Evolutionary conservation across 2,797 vertebrate species (phyloP).

Genomic region (Hypotaenidia philippensis): DNA sequence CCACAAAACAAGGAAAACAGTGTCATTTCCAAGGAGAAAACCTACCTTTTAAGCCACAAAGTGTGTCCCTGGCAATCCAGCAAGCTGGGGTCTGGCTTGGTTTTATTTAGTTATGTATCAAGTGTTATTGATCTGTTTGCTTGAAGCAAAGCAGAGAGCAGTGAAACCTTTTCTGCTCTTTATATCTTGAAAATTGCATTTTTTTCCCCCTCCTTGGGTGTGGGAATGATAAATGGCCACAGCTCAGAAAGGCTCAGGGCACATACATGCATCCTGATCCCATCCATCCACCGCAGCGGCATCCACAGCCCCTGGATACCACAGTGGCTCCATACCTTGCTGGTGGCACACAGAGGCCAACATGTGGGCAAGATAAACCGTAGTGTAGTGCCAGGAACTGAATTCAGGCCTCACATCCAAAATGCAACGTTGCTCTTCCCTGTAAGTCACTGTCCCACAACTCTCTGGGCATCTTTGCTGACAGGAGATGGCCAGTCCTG

Average conservation of each 20-base stretch:
- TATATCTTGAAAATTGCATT: background rate
- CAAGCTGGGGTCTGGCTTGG: background rate
- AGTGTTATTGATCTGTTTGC: background rate
- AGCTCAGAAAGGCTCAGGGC: background rate
- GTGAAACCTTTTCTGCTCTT: background rate
- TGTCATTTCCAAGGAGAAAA: constrained; percentile 3
- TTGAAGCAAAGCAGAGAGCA: background rate
- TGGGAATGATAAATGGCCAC: background rate
- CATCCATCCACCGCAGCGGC: rapidly evolving
- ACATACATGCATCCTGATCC: background rate
- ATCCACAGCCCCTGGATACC: background rate
- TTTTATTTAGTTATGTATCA: constrained; percentile 10
- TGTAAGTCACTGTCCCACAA: background rate
- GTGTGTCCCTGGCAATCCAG: background rate
- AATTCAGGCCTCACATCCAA: background rate
- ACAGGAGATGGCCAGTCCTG: background rate
- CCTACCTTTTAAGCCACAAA: constrained; percentile 18
- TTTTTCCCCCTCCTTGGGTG: background rate
- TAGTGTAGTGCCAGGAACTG: background rate
- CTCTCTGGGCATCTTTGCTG: rapidly evolving
- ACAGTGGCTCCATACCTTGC: background rate
- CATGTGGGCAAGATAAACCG: background rate
- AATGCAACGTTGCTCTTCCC: background rate
- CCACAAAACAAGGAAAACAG: background rate
- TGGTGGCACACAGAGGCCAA: background rate